A percentile compares a stretch with the other conserved stretches of the same genome.
phyloP scores from a whole-genome alignment of 2,888 invertebrate genomes.

The Panorpa germanica region DNA sequence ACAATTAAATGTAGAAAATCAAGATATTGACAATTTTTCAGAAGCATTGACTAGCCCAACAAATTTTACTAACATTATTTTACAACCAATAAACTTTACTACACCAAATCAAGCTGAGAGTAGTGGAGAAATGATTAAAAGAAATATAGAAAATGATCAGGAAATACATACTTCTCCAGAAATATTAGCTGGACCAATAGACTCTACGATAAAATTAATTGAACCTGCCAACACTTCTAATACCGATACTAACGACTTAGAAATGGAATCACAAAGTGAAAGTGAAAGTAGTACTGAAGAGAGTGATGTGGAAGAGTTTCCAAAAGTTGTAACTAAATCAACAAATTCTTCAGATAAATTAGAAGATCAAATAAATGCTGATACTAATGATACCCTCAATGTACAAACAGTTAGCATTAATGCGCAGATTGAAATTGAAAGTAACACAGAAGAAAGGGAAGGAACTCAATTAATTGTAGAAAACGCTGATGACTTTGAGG shows the following conservation, averaged over 20 bases:
- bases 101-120: no score
- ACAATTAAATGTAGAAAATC: conserved; percentile 5
- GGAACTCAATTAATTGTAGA: conserved; percentile 18
- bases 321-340: conserved; percentile 5
- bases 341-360: conserved; percentile 16
- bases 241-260: no score
- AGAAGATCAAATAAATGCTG: no score
- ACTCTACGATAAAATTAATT: conserved; percentile 9
- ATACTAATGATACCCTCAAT: no score
- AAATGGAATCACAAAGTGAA: no score
- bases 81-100: no score
- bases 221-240: no score
- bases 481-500: conserved; percentile 12
- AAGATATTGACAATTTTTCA: background rate
- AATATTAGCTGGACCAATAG: background rate
- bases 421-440: conserved; percentile 15
- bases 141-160: no score
- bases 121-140: no score
- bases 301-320: conserved; percentile 26
- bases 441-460: conserved; percentile 17
- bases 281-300: conserved; percentile 29
- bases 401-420: no score
- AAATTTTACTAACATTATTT: no score
- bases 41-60: no score
- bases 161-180: conserved; percentile 2